A percentile compares a stretch with the other conserved stretches of the same genome.
phyloP scores from a whole-genome alignment of 1,140 invertebrate genomes.

The Drosophila nigrodunni region DNA sequence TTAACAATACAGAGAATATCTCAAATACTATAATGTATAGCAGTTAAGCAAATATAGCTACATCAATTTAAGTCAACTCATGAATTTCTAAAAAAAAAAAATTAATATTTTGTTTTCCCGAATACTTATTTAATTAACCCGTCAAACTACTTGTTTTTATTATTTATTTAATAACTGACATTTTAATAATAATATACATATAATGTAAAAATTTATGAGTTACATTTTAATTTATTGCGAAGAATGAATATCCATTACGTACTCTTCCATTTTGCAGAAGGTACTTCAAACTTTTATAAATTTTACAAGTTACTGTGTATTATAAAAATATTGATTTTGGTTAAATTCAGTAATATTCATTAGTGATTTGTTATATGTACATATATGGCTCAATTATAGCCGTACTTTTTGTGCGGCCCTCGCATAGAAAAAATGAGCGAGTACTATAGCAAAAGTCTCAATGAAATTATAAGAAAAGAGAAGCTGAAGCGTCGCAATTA shows the following conservation, averaged over 20 bases:
- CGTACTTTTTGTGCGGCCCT: conserved; percentile 13
- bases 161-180: conserved; percentile 11
- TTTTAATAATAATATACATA: conserved; percentile 1
- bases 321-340: too few relatives aligned
- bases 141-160: background rate
- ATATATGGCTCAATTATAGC: too few relatives aligned
- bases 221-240: conserved; percentile 1
- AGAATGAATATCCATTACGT: background rate
- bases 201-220: background rate
- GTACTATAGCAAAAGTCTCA: conserved; percentile 27
- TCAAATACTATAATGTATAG: background rate
- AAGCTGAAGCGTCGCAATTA: conserved; percentile 45
- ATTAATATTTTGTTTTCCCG: background rate
- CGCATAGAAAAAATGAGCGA: conserved; percentile 6
- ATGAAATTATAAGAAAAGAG: conserved; percentile 51
- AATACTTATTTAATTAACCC: conserved; percentile 1
- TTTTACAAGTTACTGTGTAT: too few relatives aligned
- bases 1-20: background rate
- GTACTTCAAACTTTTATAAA: background rate
- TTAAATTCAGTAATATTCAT: too few relatives aligned
- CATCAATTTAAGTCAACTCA: background rate
- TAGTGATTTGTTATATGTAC: too few relatives aligned
- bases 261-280: background rate
- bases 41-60: background rate
- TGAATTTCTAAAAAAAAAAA: background rate